Conservation (phyloP, 1,140 invertebrate species). For the Bombus superbus region DNA sequence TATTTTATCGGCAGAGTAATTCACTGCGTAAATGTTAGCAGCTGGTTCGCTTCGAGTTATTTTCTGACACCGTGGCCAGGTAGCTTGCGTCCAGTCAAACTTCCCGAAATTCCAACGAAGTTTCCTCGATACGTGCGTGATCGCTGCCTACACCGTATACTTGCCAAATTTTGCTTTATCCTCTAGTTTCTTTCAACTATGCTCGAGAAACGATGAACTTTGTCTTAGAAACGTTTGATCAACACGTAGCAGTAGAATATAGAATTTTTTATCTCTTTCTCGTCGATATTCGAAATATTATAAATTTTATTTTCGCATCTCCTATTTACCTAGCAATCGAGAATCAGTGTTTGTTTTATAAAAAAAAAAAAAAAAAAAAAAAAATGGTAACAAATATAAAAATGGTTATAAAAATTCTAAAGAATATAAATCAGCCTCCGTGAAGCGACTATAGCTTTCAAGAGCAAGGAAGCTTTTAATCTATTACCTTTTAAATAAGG, state of each 20-base stretch:
- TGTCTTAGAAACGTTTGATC: too few relatives aligned
- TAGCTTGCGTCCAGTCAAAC: background rate
- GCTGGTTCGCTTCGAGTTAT: background rate
- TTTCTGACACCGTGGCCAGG: background rate
- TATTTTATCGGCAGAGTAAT: background rate
- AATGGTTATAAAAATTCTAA: background rate
- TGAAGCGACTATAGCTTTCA: background rate
- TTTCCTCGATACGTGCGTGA: background rate
- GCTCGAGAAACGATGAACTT: too few relatives aligned
- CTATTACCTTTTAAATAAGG: background rate
- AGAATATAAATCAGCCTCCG: too few relatives aligned
- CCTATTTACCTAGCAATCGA: background rate
- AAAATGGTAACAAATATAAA: background rate
- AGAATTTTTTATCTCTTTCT: too few relatives aligned
- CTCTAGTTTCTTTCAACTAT: too few relatives aligned
- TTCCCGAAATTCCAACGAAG: slow-evolving; percentile 3
- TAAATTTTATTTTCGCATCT: too few relatives aligned
- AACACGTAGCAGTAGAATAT: too few relatives aligned
- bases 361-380: too few relatives aligned
- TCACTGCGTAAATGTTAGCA: slow-evolving; percentile 4
- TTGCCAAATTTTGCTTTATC: too few relatives aligned
- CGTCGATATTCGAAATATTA: too few relatives aligned
- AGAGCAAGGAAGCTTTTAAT: background rate
- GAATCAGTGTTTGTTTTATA: background rate
- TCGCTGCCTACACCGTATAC: too few relatives aligned